phyloP scores from a whole-genome alignment of 2,797 vertebrate genomes.

The Tokudaia tokunoshimensis region DNA sequence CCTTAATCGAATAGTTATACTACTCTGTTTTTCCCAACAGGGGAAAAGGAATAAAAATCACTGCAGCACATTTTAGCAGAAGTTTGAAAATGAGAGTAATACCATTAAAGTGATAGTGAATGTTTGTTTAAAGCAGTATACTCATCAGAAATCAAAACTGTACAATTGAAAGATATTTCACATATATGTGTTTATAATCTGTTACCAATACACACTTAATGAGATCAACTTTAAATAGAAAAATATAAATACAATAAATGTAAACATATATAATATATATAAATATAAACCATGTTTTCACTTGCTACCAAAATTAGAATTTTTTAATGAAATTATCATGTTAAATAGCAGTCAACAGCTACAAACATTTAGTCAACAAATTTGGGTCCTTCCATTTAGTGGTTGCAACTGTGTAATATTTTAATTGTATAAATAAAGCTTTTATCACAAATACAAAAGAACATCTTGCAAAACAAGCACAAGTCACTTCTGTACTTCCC shows the following conservation, averaged over 20 bases:
- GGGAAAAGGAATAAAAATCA: slow-evolving; percentile 69
- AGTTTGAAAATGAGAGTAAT: slow-evolving; percentile 70
- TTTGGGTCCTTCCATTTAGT: slow-evolving; percentile 93
- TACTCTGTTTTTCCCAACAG: slow-evolving; percentile 70
- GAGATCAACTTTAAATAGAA: slow-evolving; percentile 81
- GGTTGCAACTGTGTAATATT: slow-evolving; percentile 95
- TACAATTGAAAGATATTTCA: slow-evolving; percentile 65
- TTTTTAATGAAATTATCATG: slow-evolving; percentile 89
- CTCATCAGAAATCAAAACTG: slow-evolving; percentile 63
- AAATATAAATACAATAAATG: slow-evolving; percentile 44
- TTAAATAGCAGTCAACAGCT: slow-evolving; percentile 92
- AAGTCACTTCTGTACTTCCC: slow-evolving; percentile 93
- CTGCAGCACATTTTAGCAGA: slow-evolving; percentile 54
- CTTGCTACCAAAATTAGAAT: slow-evolving; percentile 75
- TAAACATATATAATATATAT: background rate
- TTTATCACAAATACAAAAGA: slow-evolving; percentile 95
- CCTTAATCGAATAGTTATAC: slow-evolving; percentile 67
- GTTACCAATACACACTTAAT: slow-evolving; percentile 73
- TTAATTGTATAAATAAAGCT: slow-evolving; percentile 98
- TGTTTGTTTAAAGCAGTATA: background rate
- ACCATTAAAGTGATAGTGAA: slow-evolving; percentile 61
- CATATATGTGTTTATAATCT: slow-evolving; percentile 48
- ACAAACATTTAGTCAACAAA: slow-evolving; percentile 96
- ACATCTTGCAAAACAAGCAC: slow-evolving; percentile 92
- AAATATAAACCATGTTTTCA: slow-evolving; percentile 78